A percentile compares a stretch with the other conserved stretches of the same genome.
Conservation (phyloP, 2,888 invertebrate species). For the Lysandra coridon region DNA sequence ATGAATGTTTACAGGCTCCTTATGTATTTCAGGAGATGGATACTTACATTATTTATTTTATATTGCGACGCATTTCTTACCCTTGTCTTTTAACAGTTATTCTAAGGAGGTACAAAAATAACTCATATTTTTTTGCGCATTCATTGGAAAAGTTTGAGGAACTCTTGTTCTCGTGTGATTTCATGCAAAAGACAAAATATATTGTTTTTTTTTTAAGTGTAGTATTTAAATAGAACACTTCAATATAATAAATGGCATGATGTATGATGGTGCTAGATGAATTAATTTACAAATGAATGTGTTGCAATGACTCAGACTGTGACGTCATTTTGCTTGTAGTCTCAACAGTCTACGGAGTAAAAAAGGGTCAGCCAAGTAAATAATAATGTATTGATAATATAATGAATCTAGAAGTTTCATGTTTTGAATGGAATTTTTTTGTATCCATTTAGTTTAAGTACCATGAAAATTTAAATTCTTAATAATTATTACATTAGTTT, state of each 20-base stretch:
- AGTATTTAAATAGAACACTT: neutral
- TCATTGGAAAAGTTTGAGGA: neutral
- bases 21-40: neutral
- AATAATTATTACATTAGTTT: no score
- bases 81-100: neutral
- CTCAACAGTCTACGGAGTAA: neutral
- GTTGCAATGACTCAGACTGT: conserved; percentile 5
- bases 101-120: neutral
- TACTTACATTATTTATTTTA: no score
- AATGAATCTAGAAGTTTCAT: neutral
- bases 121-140: neutral
- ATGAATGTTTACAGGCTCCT: neutral
- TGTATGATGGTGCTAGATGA: conserved; percentile 3
- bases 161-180: neutral
- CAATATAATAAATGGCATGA: neutral
- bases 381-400: neutral
- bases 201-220: neutral
- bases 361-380: neutral
- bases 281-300: conserved; percentile 1
- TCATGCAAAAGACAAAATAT: neutral
- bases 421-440: neutral
- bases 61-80: neutral
- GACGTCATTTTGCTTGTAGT: neutral
- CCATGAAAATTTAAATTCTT: no score
- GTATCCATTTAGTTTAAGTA: no score